Evolutionary conservation across 2,888 invertebrate genomes (phyloP).

Genomic region (Pseudococcus longispinus): DNA sequence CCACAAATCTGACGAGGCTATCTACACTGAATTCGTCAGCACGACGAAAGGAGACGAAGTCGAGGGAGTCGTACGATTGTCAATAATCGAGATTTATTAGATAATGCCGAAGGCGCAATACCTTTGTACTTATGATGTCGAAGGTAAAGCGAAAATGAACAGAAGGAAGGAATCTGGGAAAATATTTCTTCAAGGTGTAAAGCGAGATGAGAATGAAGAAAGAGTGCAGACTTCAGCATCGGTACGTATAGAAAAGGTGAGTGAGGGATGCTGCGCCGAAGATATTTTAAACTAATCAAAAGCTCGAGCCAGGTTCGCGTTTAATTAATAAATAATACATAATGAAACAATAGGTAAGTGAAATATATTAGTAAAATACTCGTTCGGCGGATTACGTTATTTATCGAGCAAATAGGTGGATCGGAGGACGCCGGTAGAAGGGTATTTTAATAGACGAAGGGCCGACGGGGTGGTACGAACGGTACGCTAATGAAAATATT

Average conservation of each 20-base stretch:
- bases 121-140: neutral
- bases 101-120: neutral
- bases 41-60: neutral
- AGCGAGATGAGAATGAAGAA: neutral
- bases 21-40: neutral
- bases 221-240: neutral
- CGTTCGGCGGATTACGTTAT: constrained; percentile 4
- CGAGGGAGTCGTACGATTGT: neutral
- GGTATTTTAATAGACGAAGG: neutral
- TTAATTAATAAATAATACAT: constrained; percentile 38
- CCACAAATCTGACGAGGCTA: constrained; percentile 29
- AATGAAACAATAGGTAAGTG: constrained; percentile 9
- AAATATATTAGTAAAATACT: constrained; percentile 18
- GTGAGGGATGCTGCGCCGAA: neutral
- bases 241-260: too few species aligned
- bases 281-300: neutral
- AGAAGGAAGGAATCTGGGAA: neutral
- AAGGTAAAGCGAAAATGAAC: neutral
- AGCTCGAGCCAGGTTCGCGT: neutral
- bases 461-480: neutral
- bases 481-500: constrained; percentile 35
- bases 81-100: constrained; percentile 32
- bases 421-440: neutral
- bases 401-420: neutral
- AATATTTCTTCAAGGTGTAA: neutral